Base-by-base conservation (phyloP, 2,113 vertebrate species). In the Hipposideros armiger region DNA sequence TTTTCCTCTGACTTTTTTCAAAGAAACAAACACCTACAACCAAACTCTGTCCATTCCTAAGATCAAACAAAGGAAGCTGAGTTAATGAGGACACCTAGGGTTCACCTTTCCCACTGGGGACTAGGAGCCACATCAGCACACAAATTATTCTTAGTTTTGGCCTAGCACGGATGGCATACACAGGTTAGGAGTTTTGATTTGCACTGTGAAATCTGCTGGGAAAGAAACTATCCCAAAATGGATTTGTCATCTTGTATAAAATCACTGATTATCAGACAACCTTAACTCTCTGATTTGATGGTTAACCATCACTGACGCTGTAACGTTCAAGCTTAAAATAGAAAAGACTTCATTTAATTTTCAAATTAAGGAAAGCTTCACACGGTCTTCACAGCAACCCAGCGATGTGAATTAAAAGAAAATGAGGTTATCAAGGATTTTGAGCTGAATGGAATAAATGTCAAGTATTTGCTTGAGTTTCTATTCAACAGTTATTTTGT, bases 291-390 rank as follows among this genome's bases (percentile, higher is more conserved):
- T 90, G 89, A 78, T 72, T 60, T 94, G 81, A 93, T 91, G 86
- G 52, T 50, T 95, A 72, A 91, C 50, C 60, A 95, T 95, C 70
- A 72, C 17, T 60, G 80, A 91, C 1, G 67, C 88, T 93, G 95
- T 90, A 76, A 72, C 76, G 60, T 91, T 73, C 67, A 92, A 93
- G 16, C 83, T 92, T 76, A 77, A 92, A 81, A 85, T 64, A 60
- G 74, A 93, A 96, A 90, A 5, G 26, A 36, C 91, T 97, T 76
- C 74, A 97, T 90, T 93, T 94, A 84, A 95, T 87, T 92, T 97
- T 83, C 42, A 77, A 87, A 95, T 95, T 70, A 96, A 84, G 6
- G 14, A 87, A 66, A 80, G 36, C 54, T 32, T 90, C 80, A 70
- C 42, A 66, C 50, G 32, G 5, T 56, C 47, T 56, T 77, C 50